phyloP scores from a whole-genome alignment of 2,113 vertebrate genomes.

The Chelonoidis abingdonii region DNA sequence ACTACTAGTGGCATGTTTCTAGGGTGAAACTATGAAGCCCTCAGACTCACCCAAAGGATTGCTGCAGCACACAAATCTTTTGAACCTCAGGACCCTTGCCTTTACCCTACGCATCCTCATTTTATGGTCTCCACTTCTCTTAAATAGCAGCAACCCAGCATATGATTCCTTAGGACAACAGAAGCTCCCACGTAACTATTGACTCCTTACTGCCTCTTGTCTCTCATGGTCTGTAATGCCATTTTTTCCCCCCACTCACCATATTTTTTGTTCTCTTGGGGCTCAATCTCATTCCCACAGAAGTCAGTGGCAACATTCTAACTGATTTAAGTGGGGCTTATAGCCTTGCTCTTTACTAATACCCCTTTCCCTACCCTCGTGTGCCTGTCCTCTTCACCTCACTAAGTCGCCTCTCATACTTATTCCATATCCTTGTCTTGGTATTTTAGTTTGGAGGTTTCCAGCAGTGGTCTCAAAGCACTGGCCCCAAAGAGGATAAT shows the following conservation, averaged over 20 bases:
- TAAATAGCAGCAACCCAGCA: neutral
- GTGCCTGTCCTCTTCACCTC: neutral
- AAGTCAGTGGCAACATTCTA: neutral
- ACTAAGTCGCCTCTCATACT: neutral
- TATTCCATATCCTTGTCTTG: neutral
- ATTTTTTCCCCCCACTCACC: rapidly evolving
- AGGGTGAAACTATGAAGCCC: neutral
- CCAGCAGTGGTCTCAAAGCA: too few relatives aligned
- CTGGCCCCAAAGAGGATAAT: too few relatives aligned
- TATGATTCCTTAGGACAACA: neutral
- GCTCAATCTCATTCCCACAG: neutral
- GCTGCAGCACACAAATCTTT: neutral
- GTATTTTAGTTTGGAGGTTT: too few relatives aligned
- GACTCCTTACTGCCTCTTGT: neutral
- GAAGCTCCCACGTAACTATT: neutral
- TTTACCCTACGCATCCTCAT: neutral
- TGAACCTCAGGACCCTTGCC: neutral
- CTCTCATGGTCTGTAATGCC: rapidly evolving
- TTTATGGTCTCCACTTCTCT: neutral
- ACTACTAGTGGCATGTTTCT: neutral
- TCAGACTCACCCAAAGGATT: neutral
- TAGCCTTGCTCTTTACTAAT: neutral
- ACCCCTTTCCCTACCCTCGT: neutral
- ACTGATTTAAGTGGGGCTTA: rapidly evolving
- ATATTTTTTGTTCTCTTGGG: neutral